These are phyloP conservation scores for Gobius niger DNA, from an alignment of 2,113 vertebrate species.

Conservation along the genomic window DNA sequence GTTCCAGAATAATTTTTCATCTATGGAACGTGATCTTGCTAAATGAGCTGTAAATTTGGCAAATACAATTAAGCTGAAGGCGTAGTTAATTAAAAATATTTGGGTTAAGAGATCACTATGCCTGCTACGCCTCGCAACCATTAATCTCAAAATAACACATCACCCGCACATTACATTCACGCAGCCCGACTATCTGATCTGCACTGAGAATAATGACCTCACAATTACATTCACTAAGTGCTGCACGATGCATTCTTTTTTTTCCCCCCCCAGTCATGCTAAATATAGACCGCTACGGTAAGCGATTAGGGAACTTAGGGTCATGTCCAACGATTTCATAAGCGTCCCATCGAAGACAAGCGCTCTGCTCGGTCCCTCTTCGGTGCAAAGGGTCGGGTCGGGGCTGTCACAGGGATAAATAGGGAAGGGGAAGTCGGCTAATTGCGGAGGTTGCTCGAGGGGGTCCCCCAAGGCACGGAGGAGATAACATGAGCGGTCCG, in stretches of 20 bases:
- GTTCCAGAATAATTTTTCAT: not conserved
- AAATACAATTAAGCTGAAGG: conserved; percentile 4
- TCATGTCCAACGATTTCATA: conserved; percentile 29
- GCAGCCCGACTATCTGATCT: not conserved
- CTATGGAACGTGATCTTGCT: not conserved
- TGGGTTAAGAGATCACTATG: not conserved
- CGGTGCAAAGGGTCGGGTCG: conserved; percentile 15
- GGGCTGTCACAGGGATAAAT: conserved; percentile 47
- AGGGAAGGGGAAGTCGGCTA: conserved; percentile 49
- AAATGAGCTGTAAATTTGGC: conserved; percentile 13
- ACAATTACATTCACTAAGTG: not conserved
- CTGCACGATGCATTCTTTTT: not conserved
- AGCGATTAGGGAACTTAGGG: not conserved
- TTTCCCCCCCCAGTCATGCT: not conserved
- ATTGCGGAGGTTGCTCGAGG: conserved; percentile 60
- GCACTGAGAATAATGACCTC: not conserved
- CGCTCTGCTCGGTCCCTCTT: conserved; percentile 23
- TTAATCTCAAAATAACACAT: conserved; percentile 8
- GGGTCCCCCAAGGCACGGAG: conserved; percentile 46
- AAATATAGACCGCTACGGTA: not conserved
- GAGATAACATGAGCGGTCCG: conserved; percentile 58
- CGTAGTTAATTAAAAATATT: not conserved
- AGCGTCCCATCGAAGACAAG: conserved; percentile 26
- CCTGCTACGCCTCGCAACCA: conserved; percentile 10
- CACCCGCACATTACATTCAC: conserved; percentile 3